phyloP scores from a whole-genome alignment of 2,113 vertebrate genomes.

The Sinocyclocheilus anshuiensis region DNA sequence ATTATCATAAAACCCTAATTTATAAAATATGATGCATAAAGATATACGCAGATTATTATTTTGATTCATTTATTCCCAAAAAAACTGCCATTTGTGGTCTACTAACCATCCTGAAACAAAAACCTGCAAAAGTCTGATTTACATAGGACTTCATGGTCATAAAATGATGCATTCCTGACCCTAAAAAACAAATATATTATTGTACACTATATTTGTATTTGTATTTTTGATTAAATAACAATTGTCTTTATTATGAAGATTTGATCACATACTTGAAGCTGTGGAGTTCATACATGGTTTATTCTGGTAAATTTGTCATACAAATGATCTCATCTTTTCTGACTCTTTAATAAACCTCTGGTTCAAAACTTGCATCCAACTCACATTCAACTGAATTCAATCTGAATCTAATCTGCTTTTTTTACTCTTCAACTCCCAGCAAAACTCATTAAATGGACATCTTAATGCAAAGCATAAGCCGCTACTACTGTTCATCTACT shows the following conservation, averaged over 20 bases:
- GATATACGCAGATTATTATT: too few relatives aligned
- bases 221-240: not conserved
- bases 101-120: not conserved
- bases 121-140: not conserved
- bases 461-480: not conserved
- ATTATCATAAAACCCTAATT: too few relatives aligned
- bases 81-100: too few relatives aligned
- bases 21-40: too few relatives aligned
- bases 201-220: not conserved
- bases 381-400: not conserved
- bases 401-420: not conserved
- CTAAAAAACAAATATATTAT: too few relatives aligned
- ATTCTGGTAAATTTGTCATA: too few relatives aligned
- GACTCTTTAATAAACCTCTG: not conserved
- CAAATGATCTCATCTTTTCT: not conserved
- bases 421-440: not conserved
- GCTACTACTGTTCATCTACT: not conserved
- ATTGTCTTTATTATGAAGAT: too few relatives aligned
- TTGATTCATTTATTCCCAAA: too few relatives aligned
- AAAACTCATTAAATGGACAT: not conserved
- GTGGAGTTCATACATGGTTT: too few relatives aligned
- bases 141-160: not conserved
- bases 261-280: too few relatives aligned
- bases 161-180: not conserved
- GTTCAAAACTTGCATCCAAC: not conserved